Evolutionary conservation across 2,888 invertebrate species (phyloP).

Genomic region (Dendrolimus houi): DNA sequence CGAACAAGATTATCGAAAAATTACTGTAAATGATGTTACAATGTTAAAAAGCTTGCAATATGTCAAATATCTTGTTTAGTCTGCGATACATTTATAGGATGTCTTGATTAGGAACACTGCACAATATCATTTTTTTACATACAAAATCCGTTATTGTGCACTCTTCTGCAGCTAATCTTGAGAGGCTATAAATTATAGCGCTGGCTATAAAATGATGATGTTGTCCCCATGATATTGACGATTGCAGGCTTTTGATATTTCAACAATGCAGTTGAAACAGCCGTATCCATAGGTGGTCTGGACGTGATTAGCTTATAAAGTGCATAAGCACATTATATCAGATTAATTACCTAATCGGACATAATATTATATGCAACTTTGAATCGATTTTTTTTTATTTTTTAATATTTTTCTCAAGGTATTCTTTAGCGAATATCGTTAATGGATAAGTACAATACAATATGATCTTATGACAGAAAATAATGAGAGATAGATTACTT

Average conservation of each 20-base stretch:
- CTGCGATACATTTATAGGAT: no score
- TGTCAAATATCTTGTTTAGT: not conserved
- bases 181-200: no score
- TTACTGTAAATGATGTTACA: no score
- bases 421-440: constrained; percentile 69
- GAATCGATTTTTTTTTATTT: constrained; percentile 51
- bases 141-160: no score
- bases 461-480: constrained; percentile 61
- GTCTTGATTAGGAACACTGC: no score
- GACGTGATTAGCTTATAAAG: constrained; percentile 40
- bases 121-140: no score
- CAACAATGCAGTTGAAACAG: constrained; percentile 32
- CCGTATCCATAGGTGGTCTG: constrained; percentile 43
- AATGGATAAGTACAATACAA: constrained; percentile 73
- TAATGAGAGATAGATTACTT: constrained; percentile 49
- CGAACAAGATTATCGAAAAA: no score
- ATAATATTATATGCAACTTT: constrained; percentile 70
- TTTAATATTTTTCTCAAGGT: constrained; percentile 50
- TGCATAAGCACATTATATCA: constrained; percentile 68
- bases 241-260: constrained; percentile 34
- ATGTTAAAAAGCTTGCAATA: constrained; percentile 24
- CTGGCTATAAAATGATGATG: not conserved
- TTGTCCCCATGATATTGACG: constrained; percentile 33
- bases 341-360: constrained; percentile 63
- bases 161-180: no score